A percentile compares a stretch with the other conserved stretches of the same genome.
Conservation (phyloP, 2,888 invertebrate genomes). For the Caenorhabditis japonica region DNA sequence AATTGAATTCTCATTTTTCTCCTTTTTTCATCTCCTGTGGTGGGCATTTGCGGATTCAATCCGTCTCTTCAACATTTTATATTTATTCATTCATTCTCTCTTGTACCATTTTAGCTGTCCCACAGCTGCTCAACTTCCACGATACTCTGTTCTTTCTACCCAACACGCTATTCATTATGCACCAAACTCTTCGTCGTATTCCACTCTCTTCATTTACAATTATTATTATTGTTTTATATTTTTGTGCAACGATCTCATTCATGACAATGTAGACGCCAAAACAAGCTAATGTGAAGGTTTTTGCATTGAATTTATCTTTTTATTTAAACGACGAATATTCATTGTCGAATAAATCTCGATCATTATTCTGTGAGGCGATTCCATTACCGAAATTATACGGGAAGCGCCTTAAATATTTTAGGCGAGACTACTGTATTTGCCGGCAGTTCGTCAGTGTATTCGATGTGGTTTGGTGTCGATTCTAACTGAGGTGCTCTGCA, state of each 20-base stretch:
- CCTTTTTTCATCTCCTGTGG: neutral
- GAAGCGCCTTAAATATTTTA: too few species aligned
- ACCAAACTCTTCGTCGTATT: too few species aligned
- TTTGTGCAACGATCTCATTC: conserved; percentile 47
- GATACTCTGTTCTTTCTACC: conserved; percentile 24
- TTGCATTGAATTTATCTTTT: conserved; percentile 1
- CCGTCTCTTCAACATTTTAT: neutral
- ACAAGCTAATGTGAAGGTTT: conserved; percentile 5
- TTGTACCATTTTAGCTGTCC: conserved; percentile 1
- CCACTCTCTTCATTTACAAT: neutral
- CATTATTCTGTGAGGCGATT: too few species aligned
- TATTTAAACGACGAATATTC: conserved; percentile 8
- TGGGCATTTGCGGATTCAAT: conserved; percentile 4
- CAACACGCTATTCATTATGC: conserved; percentile 13
- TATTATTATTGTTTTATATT: conserved; percentile 27
- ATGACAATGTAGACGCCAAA: neutral
- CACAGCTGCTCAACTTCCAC: conserved; percentile 9
- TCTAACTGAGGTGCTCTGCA: too few species aligned
- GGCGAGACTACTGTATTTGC: too few species aligned
- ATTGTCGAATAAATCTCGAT: conserved; percentile 37
- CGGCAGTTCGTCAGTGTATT: too few species aligned
- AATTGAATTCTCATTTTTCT: conserved; percentile 5
- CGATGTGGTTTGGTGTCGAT: too few species aligned
- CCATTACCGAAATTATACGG: too few species aligned
- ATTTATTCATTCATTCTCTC: neutral